These are phyloP conservation scores for Brachyhypopomus gauderio DNA, from an alignment of 2,113 vertebrate species.

Conservation along the genomic window DNA sequence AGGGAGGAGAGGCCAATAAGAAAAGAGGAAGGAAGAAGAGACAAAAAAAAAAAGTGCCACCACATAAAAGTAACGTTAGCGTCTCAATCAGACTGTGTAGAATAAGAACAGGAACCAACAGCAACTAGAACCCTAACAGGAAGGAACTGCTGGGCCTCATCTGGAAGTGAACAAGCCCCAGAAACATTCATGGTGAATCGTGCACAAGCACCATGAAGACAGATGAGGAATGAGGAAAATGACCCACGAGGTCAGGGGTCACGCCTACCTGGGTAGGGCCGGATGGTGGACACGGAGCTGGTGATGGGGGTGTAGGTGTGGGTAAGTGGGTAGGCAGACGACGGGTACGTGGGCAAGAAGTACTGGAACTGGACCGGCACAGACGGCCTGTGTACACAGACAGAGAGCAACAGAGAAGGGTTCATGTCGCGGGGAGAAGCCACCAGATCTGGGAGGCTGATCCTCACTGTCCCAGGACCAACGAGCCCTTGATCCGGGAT, in stretches of 20 bases:
- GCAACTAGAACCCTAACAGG: too few species aligned
- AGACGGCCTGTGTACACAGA: slow-evolving; percentile 75
- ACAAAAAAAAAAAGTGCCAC: background rate
- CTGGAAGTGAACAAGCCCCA: too few species aligned
- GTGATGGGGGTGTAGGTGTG: slow-evolving; percentile 97
- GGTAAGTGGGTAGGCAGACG: slow-evolving; percentile 88
- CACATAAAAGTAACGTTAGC: background rate
- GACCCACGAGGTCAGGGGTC: background rate
- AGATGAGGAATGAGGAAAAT: too few species aligned
- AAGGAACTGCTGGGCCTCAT: too few species aligned
- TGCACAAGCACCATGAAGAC: too few species aligned
- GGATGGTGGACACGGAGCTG: slow-evolving; percentile 93
- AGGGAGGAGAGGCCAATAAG: background rate
- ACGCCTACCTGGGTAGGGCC: slow-evolving; percentile 90
- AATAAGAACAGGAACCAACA: background rate
- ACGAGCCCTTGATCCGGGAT: too few species aligned
- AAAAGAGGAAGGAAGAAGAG: background rate
- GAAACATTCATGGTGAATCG: too few species aligned
- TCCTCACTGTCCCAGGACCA: too few species aligned
- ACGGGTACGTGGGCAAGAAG: slow-evolving; percentile 89
- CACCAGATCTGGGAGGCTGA: too few species aligned
- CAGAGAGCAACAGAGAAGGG: slow-evolving; percentile 20
- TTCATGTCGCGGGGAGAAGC: background rate
- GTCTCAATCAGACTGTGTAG: background rate
- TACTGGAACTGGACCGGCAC: slow-evolving; percentile 97